Conservation (phyloP, 2,113 vertebrate genomes). For the Casuarius casuarius region DNA sequence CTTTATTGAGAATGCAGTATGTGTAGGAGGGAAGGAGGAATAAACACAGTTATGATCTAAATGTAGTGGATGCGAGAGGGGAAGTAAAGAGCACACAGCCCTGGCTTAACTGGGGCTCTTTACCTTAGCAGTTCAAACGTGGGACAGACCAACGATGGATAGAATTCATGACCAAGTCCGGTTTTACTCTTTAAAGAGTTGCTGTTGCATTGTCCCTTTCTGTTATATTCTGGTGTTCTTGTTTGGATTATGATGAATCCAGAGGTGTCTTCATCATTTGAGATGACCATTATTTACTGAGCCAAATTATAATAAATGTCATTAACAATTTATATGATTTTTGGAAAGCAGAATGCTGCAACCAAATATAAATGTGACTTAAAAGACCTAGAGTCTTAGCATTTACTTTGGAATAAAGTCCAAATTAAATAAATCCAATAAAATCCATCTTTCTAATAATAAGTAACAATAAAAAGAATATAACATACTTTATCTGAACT, state of each 20-base stretch:
- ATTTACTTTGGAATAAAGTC: accelerated
- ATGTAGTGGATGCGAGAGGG: background rate
- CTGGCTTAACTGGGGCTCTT: background rate
- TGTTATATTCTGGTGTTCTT: background rate
- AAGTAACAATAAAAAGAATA: background rate
- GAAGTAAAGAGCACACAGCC: background rate
- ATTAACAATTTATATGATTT: background rate
- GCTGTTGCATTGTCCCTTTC: background rate
- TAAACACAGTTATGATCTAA: background rate
- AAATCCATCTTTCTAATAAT: background rate
- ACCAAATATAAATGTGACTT: background rate
- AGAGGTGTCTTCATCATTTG: background rate
- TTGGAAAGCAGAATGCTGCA: background rate
- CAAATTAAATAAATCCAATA: no score
- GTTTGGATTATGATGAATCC: background rate
- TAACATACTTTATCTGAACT: background rate
- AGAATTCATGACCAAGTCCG: background rate
- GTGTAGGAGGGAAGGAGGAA: background rate
- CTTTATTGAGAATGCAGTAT: background rate
- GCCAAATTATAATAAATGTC: background rate
- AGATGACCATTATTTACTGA: background rate
- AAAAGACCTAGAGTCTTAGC: background rate
- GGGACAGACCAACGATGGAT: background rate
- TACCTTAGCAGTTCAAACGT: background rate
- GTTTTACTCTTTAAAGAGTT: background rate